phyloP scores from a whole-genome alignment of 2,113 vertebrate genomes.

The Anthoscopus minutus region DNA sequence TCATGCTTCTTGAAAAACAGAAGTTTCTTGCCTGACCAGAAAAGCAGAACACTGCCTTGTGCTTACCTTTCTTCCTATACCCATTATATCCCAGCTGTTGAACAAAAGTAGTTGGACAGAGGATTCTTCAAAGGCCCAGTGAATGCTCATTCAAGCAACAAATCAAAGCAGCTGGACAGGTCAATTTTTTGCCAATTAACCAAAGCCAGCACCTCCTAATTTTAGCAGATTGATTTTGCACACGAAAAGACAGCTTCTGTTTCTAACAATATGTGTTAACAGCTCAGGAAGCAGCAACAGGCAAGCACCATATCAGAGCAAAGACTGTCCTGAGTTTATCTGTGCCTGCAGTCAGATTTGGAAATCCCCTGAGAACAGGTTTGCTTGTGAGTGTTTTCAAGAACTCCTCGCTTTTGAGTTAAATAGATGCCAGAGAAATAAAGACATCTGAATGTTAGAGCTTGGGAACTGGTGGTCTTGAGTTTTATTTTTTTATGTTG shows the following conservation, averaged over 20 bases:
- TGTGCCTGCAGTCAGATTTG: not conserved
- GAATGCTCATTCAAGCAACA: not conserved
- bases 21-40: not conserved
- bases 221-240: not conserved
- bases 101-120: not conserved
- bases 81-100: not conserved
- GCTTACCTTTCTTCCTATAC: not conserved
- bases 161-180: not conserved
- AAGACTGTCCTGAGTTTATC: not conserved
- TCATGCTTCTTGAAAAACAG: not conserved
- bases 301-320: not conserved
- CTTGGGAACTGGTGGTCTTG: not conserved
- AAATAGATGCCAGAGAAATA: not conserved
- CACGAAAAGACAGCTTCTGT: not conserved
- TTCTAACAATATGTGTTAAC: not conserved
- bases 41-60: not conserved
- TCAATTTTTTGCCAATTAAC: not conserved
- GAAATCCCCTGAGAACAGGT: not conserved
- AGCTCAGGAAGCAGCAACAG: not conserved
- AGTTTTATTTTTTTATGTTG: too few species aligned
- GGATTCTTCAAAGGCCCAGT: not conserved
- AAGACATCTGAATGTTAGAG: not conserved
- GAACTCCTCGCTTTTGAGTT: not conserved
- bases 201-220: not conserved
- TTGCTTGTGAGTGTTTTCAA: not conserved